These are phyloP conservation scores for Lutjanus campechanus DNA, from an alignment of 2,797 vertebrate species.

Conservation along the genomic window DNA sequence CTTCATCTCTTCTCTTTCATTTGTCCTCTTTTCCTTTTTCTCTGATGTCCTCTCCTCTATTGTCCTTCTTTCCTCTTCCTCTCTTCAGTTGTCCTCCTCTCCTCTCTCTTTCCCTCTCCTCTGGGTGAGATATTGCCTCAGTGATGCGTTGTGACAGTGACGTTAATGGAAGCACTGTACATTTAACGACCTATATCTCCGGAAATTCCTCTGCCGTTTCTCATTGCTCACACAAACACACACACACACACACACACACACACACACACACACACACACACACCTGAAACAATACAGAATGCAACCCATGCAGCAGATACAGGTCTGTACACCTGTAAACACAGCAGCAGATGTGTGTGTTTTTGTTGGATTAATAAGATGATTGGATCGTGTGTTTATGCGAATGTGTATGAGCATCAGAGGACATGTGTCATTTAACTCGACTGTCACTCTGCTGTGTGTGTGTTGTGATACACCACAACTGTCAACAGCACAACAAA, in stretches of 20 bases:
- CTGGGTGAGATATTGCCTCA: conserved; percentile 76
- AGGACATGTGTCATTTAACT: conserved; percentile 32
- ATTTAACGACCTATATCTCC: conserved; percentile 71
- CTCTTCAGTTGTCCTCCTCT: neutral
- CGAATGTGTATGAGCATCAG: neutral
- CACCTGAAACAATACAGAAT: conserved; percentile 8
- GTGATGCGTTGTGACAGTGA: conserved; percentile 81
- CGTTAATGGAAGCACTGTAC: conserved; percentile 80
- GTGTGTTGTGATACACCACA: conserved; percentile 18
- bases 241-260: conserved; percentile 30
- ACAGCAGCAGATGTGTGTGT: conserved; percentile 13
- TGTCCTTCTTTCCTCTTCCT: neutral
- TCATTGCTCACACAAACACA: conserved; percentile 26
- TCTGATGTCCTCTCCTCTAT: no score
- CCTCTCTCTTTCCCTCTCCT: neutral
- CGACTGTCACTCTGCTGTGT: conserved; percentile 29
- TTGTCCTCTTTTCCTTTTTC: neutral
- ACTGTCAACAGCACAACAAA: conserved; percentile 53
- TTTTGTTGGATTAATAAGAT: conserved; percentile 5
- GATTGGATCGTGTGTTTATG: neutral
- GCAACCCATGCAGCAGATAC: conserved; percentile 19
- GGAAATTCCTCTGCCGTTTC: conserved; percentile 58
- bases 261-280: conserved; percentile 9
- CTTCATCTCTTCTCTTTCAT: neutral
- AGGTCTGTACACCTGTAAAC: conserved; percentile 49